These are phyloP conservation scores for Australoheros scitulus DNA, from an alignment of 2,113 vertebrate species.

Conservation along the genomic window DNA sequence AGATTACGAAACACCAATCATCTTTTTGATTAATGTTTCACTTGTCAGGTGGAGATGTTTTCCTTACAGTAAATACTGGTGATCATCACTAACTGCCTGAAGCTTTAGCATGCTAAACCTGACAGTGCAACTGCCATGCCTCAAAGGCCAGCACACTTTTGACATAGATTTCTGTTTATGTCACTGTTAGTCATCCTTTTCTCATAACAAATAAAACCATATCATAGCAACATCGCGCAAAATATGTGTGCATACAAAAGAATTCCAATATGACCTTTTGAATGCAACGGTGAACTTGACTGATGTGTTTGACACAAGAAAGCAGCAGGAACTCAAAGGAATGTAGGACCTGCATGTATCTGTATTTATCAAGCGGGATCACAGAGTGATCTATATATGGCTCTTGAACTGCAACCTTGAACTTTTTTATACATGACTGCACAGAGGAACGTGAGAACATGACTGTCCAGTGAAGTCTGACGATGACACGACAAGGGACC, in stretches of 20 bases:
- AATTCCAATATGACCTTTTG: not conserved
- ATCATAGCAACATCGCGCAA: not conserved
- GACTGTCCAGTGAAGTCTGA: too few species aligned
- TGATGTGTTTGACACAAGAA: not conserved
- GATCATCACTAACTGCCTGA: conserved; percentile 1
- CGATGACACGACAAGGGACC: too few species aligned
- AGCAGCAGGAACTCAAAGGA: not conserved
- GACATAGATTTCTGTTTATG: not conserved
- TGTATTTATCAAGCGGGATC: not conserved
- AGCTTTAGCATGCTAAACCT: conserved; percentile 7
- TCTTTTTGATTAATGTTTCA: not conserved
- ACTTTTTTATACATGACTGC: not conserved
- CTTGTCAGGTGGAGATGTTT: conserved; percentile 6
- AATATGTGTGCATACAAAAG: not conserved
- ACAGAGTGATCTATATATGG: not conserved
- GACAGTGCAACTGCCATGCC: not conserved
- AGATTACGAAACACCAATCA: not conserved
- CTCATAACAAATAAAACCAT: not conserved
- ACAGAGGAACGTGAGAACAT: not conserved
- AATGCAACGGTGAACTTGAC: not conserved
- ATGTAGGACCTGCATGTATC: not conserved
- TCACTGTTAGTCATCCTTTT: not conserved
- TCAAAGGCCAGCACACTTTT: not conserved
- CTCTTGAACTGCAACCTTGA: not conserved
- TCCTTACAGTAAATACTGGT: conserved; percentile 4